phyloP scores from a whole-genome alignment of 2,888 invertebrate species.

The Perithous albicinctus region DNA sequence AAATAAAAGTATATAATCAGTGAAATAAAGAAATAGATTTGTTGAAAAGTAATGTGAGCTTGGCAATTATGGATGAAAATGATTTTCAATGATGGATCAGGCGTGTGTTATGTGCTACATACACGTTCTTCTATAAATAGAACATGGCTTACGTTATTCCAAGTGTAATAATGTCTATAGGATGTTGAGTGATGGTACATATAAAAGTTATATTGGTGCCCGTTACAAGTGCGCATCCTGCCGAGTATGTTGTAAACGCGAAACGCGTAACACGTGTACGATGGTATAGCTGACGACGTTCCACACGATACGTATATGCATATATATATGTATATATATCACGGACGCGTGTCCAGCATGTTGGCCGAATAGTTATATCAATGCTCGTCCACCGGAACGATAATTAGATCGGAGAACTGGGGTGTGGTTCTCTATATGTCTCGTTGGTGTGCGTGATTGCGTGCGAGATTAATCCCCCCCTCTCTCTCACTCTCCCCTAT shows the following conservation, averaged over 20 bases:
- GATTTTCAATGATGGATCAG: background rate
- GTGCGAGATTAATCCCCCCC: conserved; percentile 37
- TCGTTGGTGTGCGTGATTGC: conserved; percentile 56
- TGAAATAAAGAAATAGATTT: too few species aligned
- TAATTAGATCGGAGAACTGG: conserved; percentile 66
- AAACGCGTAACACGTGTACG: conserved; percentile 37
- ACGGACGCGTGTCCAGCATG: conserved; percentile 54
- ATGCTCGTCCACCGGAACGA: conserved; percentile 66
- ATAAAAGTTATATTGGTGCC: conserved; percentile 4
- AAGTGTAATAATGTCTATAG: background rate
- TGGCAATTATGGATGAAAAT: background rate
- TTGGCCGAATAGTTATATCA: conserved; percentile 62
- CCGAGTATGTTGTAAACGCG: conserved; percentile 21
- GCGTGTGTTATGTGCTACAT: conserved; percentile 19
- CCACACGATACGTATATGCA: conserved; percentile 17
- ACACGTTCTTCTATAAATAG: conserved; percentile 25
- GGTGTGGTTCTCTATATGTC: conserved; percentile 60
- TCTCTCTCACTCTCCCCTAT: background rate
- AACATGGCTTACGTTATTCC: conserved; percentile 2
- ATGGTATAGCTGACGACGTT: conserved; percentile 34
- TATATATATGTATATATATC: background rate
- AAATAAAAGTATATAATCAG: too few species aligned
- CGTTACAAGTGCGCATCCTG: conserved; percentile 37
- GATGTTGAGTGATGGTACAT: conserved; percentile 1
- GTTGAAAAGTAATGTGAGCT: too few species aligned